Conservation (phyloP, 2,113 vertebrate genomes). For the Dicaeum eximium region DNA sequence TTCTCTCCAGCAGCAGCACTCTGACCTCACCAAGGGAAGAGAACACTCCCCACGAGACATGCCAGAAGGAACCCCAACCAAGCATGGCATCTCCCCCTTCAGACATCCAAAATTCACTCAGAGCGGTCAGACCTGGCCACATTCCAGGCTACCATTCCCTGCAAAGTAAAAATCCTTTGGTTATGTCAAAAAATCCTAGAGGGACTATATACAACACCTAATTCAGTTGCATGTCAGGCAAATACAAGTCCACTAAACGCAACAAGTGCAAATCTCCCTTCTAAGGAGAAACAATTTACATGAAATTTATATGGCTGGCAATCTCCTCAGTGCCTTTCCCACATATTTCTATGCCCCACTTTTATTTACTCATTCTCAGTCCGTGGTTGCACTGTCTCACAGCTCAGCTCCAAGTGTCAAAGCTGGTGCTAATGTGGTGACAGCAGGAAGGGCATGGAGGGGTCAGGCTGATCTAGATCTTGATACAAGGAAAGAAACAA, state of each 20-base stretch:
- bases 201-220: neutral
- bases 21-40: neutral
- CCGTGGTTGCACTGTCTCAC: neutral
- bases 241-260: neutral
- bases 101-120: neutral
- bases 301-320: neutral
- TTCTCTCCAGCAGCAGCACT: neutral
- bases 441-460: neutral
- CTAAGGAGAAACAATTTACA: neutral
- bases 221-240: neutral
- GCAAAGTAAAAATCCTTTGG: slow-evolving; percentile 9
- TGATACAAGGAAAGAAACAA: neutral
- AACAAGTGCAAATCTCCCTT: neutral
- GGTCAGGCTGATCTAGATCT: neutral
- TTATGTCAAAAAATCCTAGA: slow-evolving; percentile 12
- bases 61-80: neutral
- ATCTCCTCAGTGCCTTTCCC: neutral
- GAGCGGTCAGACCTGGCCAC: neutral
- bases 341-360: neutral
- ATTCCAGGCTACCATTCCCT: neutral
- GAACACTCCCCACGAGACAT: fast-evolving
- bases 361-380: neutral
- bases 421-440: neutral
- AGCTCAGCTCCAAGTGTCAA: neutral
- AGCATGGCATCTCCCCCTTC: neutral